These are phyloP conservation scores for Meta bourneti DNA, from an alignment of 2,888 invertebrate genomes.

Conservation along the genomic window DNA sequence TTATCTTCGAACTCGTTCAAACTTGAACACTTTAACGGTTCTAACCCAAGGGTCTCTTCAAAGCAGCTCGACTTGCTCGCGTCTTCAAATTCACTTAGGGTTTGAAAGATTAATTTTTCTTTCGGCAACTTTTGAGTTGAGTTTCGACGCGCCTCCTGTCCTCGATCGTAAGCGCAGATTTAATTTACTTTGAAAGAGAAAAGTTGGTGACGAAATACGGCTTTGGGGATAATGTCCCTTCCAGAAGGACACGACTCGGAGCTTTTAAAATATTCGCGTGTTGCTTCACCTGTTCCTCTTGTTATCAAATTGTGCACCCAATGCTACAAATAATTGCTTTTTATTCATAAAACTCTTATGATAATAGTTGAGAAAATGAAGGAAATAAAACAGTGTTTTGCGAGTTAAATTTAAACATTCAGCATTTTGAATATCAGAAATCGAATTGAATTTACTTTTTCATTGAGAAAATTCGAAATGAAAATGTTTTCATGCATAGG, in stretches of 20 bases:
- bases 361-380: too few relatives aligned
- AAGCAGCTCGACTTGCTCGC: neutral
- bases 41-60: slow-evolving; percentile 61
- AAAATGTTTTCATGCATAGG: too few relatives aligned
- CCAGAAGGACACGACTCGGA: neutral
- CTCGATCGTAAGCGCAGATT: slow-evolving; percentile 22
- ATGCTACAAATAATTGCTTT: too few relatives aligned
- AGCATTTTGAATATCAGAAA: too few relatives aligned
- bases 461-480: too few relatives aligned
- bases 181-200: slow-evolving; percentile 27
- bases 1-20: slow-evolving; percentile 51
- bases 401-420: too few relatives aligned
- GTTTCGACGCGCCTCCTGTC: slow-evolving; percentile 11
- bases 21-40: slow-evolving; percentile 32
- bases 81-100: slow-evolving; percentile 61
- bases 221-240: slow-evolving; percentile 16
- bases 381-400: too few relatives aligned
- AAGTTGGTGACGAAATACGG: neutral
- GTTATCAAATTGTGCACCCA: too few relatives aligned
- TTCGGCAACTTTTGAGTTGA: slow-evolving; percentile 36
- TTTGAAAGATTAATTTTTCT: slow-evolving; percentile 62
- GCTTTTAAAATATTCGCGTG: neutral
- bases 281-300: neutral
- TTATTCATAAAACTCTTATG: too few relatives aligned
- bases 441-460: too few relatives aligned